Evolutionary conservation across 2,113 vertebrate genomes (phyloP).

Genomic region (Perognathus longimembris): DNA sequence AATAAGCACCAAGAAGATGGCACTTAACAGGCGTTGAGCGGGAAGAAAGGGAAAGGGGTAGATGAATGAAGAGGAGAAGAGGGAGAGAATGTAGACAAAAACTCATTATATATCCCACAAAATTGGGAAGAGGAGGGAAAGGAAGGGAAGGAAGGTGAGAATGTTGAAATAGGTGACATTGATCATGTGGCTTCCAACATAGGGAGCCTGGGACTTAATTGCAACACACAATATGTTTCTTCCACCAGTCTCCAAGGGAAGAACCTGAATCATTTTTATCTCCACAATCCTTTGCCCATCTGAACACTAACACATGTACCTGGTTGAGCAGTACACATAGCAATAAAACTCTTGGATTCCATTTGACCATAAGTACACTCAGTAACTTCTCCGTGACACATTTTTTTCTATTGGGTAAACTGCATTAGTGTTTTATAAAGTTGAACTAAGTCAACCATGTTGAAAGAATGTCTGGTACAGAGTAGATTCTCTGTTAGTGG

Average conservation of each 20-base stretch:
- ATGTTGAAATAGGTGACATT: no score
- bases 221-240: no score
- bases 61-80: no score
- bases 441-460: neutral
- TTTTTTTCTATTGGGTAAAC: neutral
- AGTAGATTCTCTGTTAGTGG: neutral
- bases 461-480: neutral
- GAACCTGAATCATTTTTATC: neutral
- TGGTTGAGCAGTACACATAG: neutral
- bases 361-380: neutral
- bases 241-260: neutral
- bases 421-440: neutral
- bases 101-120: no score
- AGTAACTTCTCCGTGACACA: neutral
- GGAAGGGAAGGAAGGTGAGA: no score
- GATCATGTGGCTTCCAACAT: neutral
- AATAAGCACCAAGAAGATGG: no score
- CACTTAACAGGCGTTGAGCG: no score
- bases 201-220: neutral
- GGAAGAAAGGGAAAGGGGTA: no score
- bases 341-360: neutral
- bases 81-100: no score
- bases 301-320: no score
- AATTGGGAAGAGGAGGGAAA: no score
- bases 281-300: accelerated